phyloP scores from a whole-genome alignment of 2,888 invertebrate species.

The Heliconius aoede region DNA sequence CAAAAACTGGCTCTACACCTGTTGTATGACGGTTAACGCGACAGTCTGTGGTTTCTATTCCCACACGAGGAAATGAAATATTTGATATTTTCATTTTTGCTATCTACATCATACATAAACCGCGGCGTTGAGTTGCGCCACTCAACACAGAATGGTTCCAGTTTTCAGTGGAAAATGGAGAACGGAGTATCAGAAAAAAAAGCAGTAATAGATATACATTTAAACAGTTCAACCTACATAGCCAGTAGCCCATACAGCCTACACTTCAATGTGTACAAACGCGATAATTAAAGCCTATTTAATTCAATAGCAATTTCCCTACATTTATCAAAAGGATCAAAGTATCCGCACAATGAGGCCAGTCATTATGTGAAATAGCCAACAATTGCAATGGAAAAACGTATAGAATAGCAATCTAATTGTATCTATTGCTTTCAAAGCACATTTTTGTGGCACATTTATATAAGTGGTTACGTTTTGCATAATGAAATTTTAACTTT shows the following conservation, averaged over 20 bases:
- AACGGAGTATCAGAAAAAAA: no score
- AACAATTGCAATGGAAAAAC: constrained; percentile 61
- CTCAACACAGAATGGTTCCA: no score
- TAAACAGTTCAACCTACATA: not conserved
- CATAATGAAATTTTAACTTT: not conserved
- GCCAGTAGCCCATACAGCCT: not conserved
- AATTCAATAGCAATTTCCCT: constrained; percentile 14
- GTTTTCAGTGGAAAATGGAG: no score
- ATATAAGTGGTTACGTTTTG: not conserved
- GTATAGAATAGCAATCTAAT: constrained; percentile 65
- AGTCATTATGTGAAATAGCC: constrained; percentile 67
- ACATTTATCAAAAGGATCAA: constrained; percentile 28
- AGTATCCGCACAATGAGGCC: constrained; percentile 29
- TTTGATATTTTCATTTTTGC: no score
- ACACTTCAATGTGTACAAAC: constrained; percentile 8
- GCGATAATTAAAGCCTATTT: constrained; percentile 18
- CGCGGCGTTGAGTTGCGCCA: no score
- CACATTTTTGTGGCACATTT: constrained; percentile 7
- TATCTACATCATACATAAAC: no score
- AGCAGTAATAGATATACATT: not conserved
- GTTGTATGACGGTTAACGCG: no score
- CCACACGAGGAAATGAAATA: no score
- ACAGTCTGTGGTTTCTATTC: no score
- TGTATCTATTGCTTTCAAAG: constrained; percentile 55
- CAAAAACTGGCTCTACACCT: no score